A percentile compares a stretch with the other conserved stretches of the same genome.
These are phyloP conservation scores for Colletes gigas DNA, from an alignment of 1,140 invertebrate species.

Conservation along the genomic window DNA sequence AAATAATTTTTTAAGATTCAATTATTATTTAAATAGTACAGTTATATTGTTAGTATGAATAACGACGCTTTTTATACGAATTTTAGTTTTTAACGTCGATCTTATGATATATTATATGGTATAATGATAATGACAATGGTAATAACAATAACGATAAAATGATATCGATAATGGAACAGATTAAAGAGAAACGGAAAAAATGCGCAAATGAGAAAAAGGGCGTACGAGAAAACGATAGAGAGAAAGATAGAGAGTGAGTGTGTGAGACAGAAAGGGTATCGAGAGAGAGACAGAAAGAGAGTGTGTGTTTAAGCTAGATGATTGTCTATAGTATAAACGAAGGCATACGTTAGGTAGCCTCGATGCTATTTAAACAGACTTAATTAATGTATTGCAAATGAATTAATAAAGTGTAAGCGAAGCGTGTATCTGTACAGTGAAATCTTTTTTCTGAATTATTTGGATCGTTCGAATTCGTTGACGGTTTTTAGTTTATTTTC, in stretches of 20 bases:
- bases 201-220: constrained; percentile 54
- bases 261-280: constrained; percentile 29
- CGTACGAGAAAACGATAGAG: constrained; percentile 47
- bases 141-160: constrained; percentile 67
- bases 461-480: constrained; percentile 50
- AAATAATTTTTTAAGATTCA: constrained; percentile 77
- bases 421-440: constrained; percentile 75
- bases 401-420: constrained; percentile 81
- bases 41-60: constrained; percentile 77
- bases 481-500: constrained; percentile 13
- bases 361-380: constrained; percentile 81
- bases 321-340: constrained; percentile 80
- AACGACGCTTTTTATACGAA: constrained; percentile 81
- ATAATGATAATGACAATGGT: constrained; percentile 73
- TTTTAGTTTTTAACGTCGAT: constrained; percentile 80
- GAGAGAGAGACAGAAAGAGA: constrained; percentile 46
- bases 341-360: constrained; percentile 76
- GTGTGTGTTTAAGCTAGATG: constrained; percentile 68
- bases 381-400: constrained; percentile 81
- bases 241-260: constrained; percentile 47
- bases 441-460: constrained; percentile 53
- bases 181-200: constrained; percentile 63
- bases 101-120: constrained; percentile 74
- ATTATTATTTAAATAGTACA: constrained; percentile 78
- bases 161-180: constrained; percentile 69